A percentile compares a stretch with the other conserved stretches of the same genome.
These are phyloP conservation scores for Trichoplax adhaerens DNA, from an alignment of 37 sponge, comb jelly and placozoan species.

Conservation along the genomic window DNA sequence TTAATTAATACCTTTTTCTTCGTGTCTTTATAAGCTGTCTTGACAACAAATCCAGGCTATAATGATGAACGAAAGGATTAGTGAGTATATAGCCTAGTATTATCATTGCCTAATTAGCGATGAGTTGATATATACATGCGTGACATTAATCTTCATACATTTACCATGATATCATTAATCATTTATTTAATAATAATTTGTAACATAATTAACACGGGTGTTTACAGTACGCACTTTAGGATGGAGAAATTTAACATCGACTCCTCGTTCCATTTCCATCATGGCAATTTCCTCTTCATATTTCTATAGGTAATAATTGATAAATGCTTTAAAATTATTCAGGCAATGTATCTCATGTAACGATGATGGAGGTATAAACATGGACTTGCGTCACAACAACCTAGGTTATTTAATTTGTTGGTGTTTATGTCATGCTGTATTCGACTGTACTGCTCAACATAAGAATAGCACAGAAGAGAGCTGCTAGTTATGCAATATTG, in stretches of 20 bases:
- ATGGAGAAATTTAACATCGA: conserved; percentile 65
- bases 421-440: not conserved
- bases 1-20: conserved; percentile 59
- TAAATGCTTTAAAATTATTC: not conserved
- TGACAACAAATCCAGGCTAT: conserved; percentile 74
- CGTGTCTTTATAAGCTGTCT: conserved; percentile 22
- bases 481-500: not conserved
- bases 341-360: too few species aligned
- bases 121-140: too few species aligned
- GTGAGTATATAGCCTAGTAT: too few species aligned
- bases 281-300: conserved; percentile 74
- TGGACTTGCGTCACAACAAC: not conserved
- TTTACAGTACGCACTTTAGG: conserved; percentile 24
- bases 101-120: too few species aligned
- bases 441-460: not conserved
- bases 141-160: too few species aligned
- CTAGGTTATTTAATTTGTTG: not conserved
- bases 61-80: not conserved
- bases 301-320: conserved; percentile 3
- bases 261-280: conserved; percentile 68
- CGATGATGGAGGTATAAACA: too few species aligned
- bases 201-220: too few species aligned
- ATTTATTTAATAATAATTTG: too few species aligned
- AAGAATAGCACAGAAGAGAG: not conserved
- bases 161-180: too few species aligned